Percentiles rank a stretch among this genome's conserved stretches.
Conservation (phyloP, 2,113 vertebrate species). For the Apteryx owenii region DNA sequence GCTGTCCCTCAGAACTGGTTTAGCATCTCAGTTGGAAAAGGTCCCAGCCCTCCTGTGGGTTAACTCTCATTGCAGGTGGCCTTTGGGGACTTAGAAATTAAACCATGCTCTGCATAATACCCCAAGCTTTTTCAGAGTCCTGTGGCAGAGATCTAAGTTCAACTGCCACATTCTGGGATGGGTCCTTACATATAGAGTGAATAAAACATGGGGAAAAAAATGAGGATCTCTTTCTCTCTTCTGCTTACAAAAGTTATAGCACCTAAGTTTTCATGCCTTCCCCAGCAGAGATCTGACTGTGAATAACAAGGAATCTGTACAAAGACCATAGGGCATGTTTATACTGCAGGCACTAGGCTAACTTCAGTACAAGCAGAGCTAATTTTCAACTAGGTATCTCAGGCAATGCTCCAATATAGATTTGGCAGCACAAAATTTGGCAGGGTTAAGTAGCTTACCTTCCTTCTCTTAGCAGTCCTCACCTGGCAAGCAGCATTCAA, state of each 20-base stretch:
- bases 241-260: neutral
- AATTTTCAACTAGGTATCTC: neutral
- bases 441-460: neutral
- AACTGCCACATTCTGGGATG: rapidly evolving
- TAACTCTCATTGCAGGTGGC: rapidly evolving
- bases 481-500: neutral
- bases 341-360: neutral
- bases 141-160: neutral
- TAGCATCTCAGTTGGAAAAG: neutral
- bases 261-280: neutral
- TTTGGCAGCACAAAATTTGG: neutral
- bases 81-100: neutral
- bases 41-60: rapidly evolving
- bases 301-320: neutral
- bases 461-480: neutral
- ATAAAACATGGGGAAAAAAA: neutral
- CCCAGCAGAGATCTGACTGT: neutral
- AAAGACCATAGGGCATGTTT: too few relatives aligned
- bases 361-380: neutral
- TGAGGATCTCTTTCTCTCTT: neutral
- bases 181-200: neutral
- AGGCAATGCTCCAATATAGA: neutral
- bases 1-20: too few relatives aligned
- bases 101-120: neutral
- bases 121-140: neutral